Evolutionary conservation across 2,797 vertebrate species (phyloP).

Genomic region (Poecile montanus): DNA sequence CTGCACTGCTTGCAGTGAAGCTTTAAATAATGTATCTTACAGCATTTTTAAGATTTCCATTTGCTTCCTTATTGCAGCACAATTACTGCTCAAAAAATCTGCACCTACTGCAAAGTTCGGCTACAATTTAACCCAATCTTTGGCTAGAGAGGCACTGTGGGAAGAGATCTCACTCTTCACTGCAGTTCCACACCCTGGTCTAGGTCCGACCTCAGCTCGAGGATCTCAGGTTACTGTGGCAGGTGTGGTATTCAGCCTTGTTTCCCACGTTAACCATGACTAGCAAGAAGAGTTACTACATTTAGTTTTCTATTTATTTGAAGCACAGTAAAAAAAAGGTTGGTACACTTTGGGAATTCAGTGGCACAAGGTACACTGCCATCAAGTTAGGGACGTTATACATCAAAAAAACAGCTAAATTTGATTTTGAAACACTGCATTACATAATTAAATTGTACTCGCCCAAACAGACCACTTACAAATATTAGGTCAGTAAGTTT

Average conservation of each 20-base stretch:
- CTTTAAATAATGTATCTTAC: conserved; percentile 50
- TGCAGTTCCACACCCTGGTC: conserved; percentile 63
- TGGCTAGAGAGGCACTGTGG: conserved; percentile 47
- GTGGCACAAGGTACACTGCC: conserved; percentile 95
- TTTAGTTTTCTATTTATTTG: conserved; percentile 91
- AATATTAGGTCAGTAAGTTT: conserved; percentile 84
- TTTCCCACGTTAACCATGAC: conserved; percentile 59
- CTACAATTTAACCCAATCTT: conserved; percentile 42
- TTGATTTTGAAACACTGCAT: conserved; percentile 79
- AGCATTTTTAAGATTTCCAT: conserved; percentile 41
- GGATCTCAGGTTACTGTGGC: conserved; percentile 38
- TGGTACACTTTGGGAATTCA: conserved; percentile 90
- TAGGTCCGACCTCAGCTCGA: conserved; percentile 41
- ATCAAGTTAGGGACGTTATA: conserved; percentile 88
- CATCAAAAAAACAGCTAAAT: conserved; percentile 76
- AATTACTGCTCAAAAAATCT: conserved; percentile 45
- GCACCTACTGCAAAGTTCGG: conserved; percentile 5
- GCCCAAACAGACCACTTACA: conserved; percentile 84
- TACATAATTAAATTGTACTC: conserved; percentile 82
- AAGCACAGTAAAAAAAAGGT: conserved; percentile 84
- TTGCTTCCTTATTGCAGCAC: conserved; percentile 58
- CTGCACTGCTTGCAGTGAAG: conserved; percentile 69
- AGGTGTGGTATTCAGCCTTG: conserved; percentile 66
- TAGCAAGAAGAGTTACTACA: conserved; percentile 78
- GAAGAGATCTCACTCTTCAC: conserved; percentile 64